These are phyloP conservation scores for Lerema accius DNA, from an alignment of 1,140 invertebrate genomes.

Conservation along the genomic window DNA sequence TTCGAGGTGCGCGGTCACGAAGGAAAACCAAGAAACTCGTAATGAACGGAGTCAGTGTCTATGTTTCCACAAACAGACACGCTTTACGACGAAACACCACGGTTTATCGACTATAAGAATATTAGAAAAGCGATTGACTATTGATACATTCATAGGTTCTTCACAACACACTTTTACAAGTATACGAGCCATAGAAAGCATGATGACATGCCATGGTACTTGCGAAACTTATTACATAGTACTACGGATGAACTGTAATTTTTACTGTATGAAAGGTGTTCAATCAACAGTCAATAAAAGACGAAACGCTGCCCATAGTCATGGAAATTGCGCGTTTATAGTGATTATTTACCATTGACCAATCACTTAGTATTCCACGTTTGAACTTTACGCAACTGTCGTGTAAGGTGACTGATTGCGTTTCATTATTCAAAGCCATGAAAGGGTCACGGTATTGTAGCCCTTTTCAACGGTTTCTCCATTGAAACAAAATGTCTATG, in stretches of 20 bases:
- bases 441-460: slow-evolving; percentile 2
- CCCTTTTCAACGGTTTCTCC: slow-evolving; percentile 2
- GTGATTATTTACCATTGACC: neutral
- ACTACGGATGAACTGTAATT: too few species aligned
- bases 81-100: slow-evolving; percentile 7
- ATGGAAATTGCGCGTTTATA: too few species aligned
- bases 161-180: too few species aligned
- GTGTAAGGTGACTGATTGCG: slow-evolving; percentile 19
- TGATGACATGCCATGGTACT: too few species aligned
- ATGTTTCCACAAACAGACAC: slow-evolving; percentile 4
- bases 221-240: too few species aligned
- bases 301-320: too few species aligned
- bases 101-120: too few species aligned
- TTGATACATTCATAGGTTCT: too few species aligned
- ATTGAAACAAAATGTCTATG: neutral
- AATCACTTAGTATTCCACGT: slow-evolving; percentile 22
- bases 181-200: too few species aligned
- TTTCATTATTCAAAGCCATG: slow-evolving; percentile 29
- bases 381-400: slow-evolving; percentile 15
- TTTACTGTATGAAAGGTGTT: too few species aligned
- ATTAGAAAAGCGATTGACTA: too few species aligned
- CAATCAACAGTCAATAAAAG: too few species aligned
- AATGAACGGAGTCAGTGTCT: slow-evolving; percentile 25
- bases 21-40: slow-evolving; percentile 44
- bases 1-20: slow-evolving; percentile 50